Conservation (phyloP, 2,888 invertebrate species). For the Drosophila phalerata region DNA sequence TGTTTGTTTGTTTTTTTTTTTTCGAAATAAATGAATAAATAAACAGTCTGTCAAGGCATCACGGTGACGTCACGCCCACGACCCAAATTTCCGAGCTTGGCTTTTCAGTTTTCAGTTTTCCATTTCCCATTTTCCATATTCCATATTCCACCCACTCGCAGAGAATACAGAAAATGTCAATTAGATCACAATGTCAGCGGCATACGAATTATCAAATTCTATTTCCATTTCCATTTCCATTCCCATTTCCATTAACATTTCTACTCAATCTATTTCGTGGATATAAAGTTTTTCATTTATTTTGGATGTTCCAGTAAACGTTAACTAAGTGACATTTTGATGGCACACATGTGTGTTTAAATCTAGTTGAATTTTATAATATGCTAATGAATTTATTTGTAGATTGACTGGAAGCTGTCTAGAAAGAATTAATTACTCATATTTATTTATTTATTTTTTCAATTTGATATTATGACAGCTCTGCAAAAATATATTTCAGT, state of each 20-base stretch:
- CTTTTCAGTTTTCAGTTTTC: constrained; percentile 9
- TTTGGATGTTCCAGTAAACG: constrained; percentile 1
- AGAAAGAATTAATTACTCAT: neutral
- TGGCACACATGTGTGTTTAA: neutral
- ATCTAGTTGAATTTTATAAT: neutral
- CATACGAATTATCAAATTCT: constrained; percentile 13
- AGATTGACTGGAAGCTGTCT: neutral
- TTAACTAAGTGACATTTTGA: constrained; percentile 2
- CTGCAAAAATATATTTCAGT: too few species aligned
- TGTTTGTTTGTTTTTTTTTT: constrained; percentile 9
- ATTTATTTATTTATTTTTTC: too few species aligned
- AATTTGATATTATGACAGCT: too few species aligned
- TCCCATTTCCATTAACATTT: too few species aligned
- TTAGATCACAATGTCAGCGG: constrained; percentile 29
- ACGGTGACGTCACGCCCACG: constrained; percentile 32
- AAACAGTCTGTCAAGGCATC: constrained; percentile 38
- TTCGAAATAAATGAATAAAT: constrained; percentile 48
- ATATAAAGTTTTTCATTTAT: constrained; percentile 1
- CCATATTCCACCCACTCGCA: neutral
- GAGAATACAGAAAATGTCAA: constrained; percentile 31
- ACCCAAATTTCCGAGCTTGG: constrained; percentile 1
- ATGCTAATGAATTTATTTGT: neutral
- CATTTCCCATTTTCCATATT: neutral
- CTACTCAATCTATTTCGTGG: too few species aligned
- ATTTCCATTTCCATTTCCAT: constrained; percentile 11